These are phyloP conservation scores for Dromas ardeola DNA, from an alignment of 2,113 vertebrate species.

Conservation along the genomic window DNA sequence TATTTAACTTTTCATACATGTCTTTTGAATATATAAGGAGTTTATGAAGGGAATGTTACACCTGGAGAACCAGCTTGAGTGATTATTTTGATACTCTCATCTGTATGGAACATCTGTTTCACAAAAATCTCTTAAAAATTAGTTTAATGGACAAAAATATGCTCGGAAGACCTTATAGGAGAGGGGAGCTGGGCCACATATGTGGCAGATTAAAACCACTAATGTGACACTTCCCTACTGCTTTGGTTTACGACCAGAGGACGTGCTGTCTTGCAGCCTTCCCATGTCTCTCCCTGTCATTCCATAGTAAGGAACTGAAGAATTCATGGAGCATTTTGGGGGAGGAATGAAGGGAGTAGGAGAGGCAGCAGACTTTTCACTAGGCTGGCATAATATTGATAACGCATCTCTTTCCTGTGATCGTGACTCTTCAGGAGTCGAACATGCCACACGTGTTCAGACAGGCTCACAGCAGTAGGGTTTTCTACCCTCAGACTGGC, in stretches of 20 bases:
- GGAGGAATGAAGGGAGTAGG: background rate
- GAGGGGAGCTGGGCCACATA: background rate
- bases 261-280: background rate
- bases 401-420: background rate
- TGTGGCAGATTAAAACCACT: background rate
- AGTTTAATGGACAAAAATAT: background rate
- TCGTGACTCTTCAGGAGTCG: background rate
- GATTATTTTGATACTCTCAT: background rate
- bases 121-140: background rate
- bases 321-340: background rate
- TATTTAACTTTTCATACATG: background rate
- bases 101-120: background rate
- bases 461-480: background rate
- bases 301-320: background rate
- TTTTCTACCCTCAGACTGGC: background rate
- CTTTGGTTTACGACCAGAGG: background rate
- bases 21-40: background rate
- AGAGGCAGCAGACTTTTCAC: background rate
- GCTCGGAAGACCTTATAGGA: background rate
- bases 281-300: background rate
- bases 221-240: background rate
- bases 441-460: fast-evolving
- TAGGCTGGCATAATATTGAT: background rate
- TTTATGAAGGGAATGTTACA: background rate
- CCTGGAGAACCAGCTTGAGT: background rate